Conservation (phyloP, 2,888 invertebrate species). For the Clostera curtula region DNA sequence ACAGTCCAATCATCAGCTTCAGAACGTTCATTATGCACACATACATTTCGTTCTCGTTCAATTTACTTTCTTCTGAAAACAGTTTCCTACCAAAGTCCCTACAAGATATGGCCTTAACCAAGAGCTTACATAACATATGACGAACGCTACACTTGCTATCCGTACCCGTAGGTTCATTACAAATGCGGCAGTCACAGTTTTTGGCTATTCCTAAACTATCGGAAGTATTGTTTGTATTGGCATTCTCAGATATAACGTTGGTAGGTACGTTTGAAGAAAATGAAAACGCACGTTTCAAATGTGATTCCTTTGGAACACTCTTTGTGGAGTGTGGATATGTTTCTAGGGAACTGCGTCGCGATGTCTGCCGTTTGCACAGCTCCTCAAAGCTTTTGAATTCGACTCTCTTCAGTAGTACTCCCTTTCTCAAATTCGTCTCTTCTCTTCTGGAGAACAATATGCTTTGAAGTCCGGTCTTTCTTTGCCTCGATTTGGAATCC, state of each 20-base stretch:
- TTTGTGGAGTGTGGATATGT: conserved; percentile 7
- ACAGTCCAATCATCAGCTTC: conserved; percentile 61
- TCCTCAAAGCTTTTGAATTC: conserved; percentile 46
- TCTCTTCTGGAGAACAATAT: conserved; percentile 26
- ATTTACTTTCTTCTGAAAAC: conserved; percentile 53
- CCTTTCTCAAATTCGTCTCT: conserved; percentile 37
- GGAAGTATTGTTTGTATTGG: conserved; percentile 44
- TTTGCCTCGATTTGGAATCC: conserved; percentile 15
- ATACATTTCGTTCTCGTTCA: conserved; percentile 54
- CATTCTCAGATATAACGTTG: conserved; percentile 35
- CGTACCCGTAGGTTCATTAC: conserved; percentile 40
- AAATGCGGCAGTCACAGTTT: conserved; percentile 61
- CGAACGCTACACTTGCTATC: conserved; percentile 36
- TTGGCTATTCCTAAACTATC: conserved; percentile 45
- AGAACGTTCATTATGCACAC: conserved; percentile 52
- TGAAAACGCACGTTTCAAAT: too few species aligned
- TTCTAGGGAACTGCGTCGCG: conserved; percentile 20
- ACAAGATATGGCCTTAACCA: conserved; percentile 41
- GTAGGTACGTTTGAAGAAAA: conserved; percentile 28
- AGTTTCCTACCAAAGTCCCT: conserved; percentile 41
- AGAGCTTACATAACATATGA: conserved; percentile 43
- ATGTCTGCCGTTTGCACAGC: conserved; percentile 14
- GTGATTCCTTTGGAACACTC: conserved; percentile 1
- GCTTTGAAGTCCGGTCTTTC: conserved; percentile 29
- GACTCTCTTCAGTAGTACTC: conserved; percentile 38